A percentile compares a stretch with the other conserved stretches of the same genome.
Evolutionary conservation across 1,140 invertebrate species (phyloP).

Genomic region (Drosophila orosa): DNA sequence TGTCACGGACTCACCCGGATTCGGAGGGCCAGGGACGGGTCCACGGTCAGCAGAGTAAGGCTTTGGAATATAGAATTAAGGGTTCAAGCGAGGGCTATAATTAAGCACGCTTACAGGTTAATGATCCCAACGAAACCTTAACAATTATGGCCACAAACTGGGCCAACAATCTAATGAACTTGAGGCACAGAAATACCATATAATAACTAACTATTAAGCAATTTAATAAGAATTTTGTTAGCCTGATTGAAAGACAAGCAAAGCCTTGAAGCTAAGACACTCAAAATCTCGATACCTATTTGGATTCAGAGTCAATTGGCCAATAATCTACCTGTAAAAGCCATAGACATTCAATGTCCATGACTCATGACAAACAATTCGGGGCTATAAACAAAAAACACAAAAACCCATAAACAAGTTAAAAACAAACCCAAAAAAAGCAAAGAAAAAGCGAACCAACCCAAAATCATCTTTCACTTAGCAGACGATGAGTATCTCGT

Average conservation of each 20-base stretch:
- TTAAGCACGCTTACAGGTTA: slow-evolving; percentile 26
- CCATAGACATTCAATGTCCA: slow-evolving; percentile 28
- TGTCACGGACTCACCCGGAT: slow-evolving; percentile 50
- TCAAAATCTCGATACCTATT: slow-evolving; percentile 39
- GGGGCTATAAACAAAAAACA: slow-evolving; percentile 51
- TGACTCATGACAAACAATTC: slow-evolving; percentile 46
- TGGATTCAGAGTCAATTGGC: slow-evolving; percentile 18
- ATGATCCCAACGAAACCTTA: slow-evolving; percentile 14
- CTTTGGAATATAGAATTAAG: slow-evolving; percentile 19
- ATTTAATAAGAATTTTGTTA: slow-evolving; percentile 32
- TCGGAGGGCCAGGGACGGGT: slow-evolving; percentile 24
- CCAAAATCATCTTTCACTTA: slow-evolving; percentile 66
- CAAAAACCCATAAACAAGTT: slow-evolving; percentile 46
- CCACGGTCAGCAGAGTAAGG: slow-evolving; percentile 1
- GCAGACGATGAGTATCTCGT: slow-evolving; percentile 58
- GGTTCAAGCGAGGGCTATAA: slow-evolving; percentile 11
- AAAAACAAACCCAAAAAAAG: slow-evolving; percentile 10
- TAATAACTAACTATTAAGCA: background rate
- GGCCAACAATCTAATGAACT: slow-evolving; percentile 20
- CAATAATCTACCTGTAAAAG: slow-evolving; percentile 38
- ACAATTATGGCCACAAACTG: slow-evolving; percentile 17
- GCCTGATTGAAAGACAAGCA: background rate
- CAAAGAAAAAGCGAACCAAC: slow-evolving; percentile 18
- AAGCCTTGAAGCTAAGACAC: slow-evolving; percentile 21
- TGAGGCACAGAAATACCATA: background rate